A percentile compares a stretch with the other conserved stretches of the same genome.
These are phyloP conservation scores for Macrosiphum euphorbiae DNA, from an alignment of 2,888 invertebrate genomes.

Conservation along the genomic window DNA sequence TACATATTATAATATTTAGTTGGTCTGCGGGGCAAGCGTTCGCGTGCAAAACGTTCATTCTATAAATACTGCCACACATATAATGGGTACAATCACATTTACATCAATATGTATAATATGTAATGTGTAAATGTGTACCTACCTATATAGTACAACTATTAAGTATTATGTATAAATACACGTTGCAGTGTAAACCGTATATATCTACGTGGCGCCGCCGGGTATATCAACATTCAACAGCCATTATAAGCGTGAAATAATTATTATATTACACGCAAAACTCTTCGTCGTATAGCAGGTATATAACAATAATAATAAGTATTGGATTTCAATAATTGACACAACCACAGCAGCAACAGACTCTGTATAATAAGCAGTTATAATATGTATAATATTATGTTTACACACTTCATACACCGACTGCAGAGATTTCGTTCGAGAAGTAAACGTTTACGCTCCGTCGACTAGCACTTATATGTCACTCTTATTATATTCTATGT, in stretches of 20 bases:
- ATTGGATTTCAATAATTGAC: conserved; percentile 27
- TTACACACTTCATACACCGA: neutral
- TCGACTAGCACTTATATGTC: neutral
- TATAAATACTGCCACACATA: neutral
- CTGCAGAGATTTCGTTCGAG: neutral
- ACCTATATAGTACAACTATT: neutral
- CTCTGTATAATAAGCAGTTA: neutral
- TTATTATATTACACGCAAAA: conserved; percentile 48
- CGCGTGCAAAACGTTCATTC: conserved; percentile 12
- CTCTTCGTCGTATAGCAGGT: neutral
- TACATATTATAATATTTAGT: neutral
- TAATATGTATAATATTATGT: too few relatives aligned
- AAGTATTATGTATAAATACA: neutral
- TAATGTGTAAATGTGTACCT: neutral
- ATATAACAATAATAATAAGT: neutral
- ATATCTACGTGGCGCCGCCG: neutral
- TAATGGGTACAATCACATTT: neutral
- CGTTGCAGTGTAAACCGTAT: conserved; percentile 9
- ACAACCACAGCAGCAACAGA: neutral
- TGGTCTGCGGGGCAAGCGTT: neutral
- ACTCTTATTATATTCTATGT: neutral
- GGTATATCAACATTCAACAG: neutral
- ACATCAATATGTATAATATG: neutral
- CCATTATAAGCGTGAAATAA: conserved; percentile 12
- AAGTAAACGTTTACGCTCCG: neutral